phyloP scores from a whole-genome alignment of 2,113 vertebrate species.

The Pantherophis guttatus region DNA sequence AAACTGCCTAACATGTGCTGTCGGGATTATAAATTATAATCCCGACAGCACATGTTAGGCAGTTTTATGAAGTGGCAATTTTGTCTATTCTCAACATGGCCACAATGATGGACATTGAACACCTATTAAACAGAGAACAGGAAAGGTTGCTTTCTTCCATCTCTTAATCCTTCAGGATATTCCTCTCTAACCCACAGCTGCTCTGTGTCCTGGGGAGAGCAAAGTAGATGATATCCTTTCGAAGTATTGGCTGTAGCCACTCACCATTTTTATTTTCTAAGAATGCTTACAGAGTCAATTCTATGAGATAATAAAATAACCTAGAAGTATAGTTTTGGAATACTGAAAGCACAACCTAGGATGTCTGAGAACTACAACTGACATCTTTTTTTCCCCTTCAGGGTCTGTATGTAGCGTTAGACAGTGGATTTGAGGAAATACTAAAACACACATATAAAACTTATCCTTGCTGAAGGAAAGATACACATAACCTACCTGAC shows the following conservation, averaged over 20 bases:
- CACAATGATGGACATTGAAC: neutral
- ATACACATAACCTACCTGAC: neutral
- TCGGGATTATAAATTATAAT: neutral
- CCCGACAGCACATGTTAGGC: neutral
- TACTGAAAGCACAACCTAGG: neutral
- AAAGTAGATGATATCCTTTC: neutral
- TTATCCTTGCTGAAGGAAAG: neutral
- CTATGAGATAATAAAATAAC: neutral
- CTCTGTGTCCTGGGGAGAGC: neutral
- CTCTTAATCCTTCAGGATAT: neutral
- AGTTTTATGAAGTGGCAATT: neutral
- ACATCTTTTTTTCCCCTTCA: neutral
- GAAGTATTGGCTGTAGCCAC: neutral
- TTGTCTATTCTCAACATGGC: neutral
- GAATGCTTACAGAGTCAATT: neutral
- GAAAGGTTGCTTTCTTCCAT: neutral
- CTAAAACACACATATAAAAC: neutral
- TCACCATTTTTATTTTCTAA: neutral
- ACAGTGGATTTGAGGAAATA: neutral
- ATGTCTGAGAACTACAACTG: neutral
- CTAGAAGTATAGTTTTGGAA: neutral
- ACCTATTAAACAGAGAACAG: neutral
- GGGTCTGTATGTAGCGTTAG: neutral
- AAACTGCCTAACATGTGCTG: too few species aligned
- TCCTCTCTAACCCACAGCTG: neutral